Conservation (phyloP, 1,140 invertebrate genomes). For the Colletes latitarsis region DNA sequence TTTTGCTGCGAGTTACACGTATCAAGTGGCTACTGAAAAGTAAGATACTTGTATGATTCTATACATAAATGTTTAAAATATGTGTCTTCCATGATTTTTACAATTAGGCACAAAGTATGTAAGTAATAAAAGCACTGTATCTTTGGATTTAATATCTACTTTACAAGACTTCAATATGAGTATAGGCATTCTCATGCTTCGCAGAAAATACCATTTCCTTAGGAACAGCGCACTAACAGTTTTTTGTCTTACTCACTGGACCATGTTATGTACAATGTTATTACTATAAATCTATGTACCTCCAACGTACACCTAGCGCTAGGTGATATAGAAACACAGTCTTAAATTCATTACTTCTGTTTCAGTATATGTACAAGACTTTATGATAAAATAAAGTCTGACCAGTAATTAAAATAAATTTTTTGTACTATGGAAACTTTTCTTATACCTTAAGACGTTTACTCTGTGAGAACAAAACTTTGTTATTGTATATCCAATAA, state of each 20-base stretch:
- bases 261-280: slow-evolving; percentile 53
- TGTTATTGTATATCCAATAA: slow-evolving; percentile 15
- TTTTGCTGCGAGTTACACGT: slow-evolving; percentile 22
- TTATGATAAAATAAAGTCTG: slow-evolving; percentile 45
- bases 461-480: slow-evolving; percentile 28
- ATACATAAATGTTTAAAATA: slow-evolving; percentile 13
- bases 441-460: slow-evolving; percentile 30
- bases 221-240: slow-evolving; percentile 55
- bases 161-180: slow-evolving; percentile 35
- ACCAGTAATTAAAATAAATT: slow-evolving; percentile 52
- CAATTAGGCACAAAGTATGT: slow-evolving; percentile 38
- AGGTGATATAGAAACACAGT: slow-evolving; percentile 59
- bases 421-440: slow-evolving; percentile 56
- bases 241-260: slow-evolving; percentile 52
- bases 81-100: slow-evolving; percentile 3
- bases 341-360: slow-evolving; percentile 55
- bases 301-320: slow-evolving; percentile 52
- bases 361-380: slow-evolving; percentile 57
- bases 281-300: slow-evolving; percentile 55
- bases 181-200: slow-evolving; percentile 30
- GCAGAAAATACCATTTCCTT: slow-evolving; percentile 42
- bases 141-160: slow-evolving; percentile 42
- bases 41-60: not conserved
- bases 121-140: slow-evolving; percentile 41
- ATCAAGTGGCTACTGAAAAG: slow-evolving; percentile 35